Base-by-base conservation (phyloP, 2,113 vertebrate genomes). In the Eublepharis macularius region DNA sequence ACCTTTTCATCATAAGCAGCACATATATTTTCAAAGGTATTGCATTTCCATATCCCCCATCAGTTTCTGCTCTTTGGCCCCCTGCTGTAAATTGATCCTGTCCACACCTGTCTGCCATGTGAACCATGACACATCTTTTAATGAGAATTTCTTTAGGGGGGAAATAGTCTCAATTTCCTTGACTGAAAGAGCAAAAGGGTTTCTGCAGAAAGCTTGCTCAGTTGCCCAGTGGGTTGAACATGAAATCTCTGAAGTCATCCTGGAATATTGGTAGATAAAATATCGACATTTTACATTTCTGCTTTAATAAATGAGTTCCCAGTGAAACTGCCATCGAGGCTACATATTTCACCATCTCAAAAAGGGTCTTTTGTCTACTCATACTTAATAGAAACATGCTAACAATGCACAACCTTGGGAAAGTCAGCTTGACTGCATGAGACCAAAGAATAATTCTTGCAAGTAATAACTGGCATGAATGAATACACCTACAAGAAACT, bases 1-100 rank as follows among this genome's bases (percentile, higher is more conserved):
- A 69, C 75, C 63, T 84, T 77, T 69, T 69, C 82, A 84, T 84
- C 63, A 41, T 51, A 77, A 84, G 69, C 63, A 70, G 75, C 83
- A 84, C 36, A 54, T 77, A 84, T 84, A 84, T 84, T 84, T 76
- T 77, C 82, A 76, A 69, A 84, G 83, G 43, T 69, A 84, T 84
- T 84, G 83, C 65, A 84, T 84, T 77, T 84, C 83, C 83, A 84
- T 84, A 84, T 57, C 74, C 74, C 69, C 83, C 83, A 69, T 84
- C 83, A 84, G 41, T 77, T 84, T 77, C 74, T 84, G 83, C 75
- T 84, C 83, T 77, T 41, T 77, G 65, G 83, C 32, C 83, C 75
- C 47, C 76, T 54, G 83, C 83, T 77, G 74, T 84, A 84, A 84
- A 84, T 84, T 84, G 83, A 84, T 84, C 83, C 74, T 84, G 63